phyloP scores from a whole-genome alignment of 2,113 vertebrate genomes.

The Passer domesticus region DNA sequence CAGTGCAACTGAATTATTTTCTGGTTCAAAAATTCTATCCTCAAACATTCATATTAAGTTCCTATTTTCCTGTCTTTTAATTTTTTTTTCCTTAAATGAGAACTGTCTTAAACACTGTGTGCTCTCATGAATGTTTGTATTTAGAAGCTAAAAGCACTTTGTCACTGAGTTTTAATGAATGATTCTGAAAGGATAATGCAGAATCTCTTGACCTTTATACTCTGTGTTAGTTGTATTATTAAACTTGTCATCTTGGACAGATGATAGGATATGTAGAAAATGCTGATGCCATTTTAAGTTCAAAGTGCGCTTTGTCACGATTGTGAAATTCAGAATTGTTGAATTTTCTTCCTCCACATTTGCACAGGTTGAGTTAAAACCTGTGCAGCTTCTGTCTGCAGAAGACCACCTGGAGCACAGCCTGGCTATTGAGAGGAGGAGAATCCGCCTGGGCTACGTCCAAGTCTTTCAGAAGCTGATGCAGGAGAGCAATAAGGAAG shows the following conservation, averaged over 20 bases:
- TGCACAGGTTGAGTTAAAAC: conserved; percentile 73
- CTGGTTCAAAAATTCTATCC: not conserved
- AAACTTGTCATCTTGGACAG: not conserved
- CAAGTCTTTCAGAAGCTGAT: conserved; percentile 72
- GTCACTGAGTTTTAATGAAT: not conserved
- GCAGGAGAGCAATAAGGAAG: conserved; percentile 59
- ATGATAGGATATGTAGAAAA: not conserved
- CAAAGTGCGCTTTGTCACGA: not conserved
- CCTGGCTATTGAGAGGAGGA: conserved; percentile 77
- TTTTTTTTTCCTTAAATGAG: not conserved
- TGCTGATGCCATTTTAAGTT: not conserved
- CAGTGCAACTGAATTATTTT: not conserved
- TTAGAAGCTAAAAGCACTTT: not conserved
- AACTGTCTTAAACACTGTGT: not conserved
- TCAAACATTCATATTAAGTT: not conserved
- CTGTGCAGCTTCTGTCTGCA: conserved; percentile 62
- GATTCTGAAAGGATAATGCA: not conserved
- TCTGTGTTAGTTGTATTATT: not conserved
- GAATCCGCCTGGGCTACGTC: conserved; percentile 74
- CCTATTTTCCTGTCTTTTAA: not conserved
- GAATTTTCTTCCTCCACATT: not conserved
- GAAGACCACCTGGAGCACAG: conserved; percentile 75
- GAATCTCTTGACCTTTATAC: not conserved
- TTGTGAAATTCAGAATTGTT: not conserved
- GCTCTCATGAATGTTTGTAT: not conserved